Conservation (phyloP, 2,888 invertebrate genomes). For the Coelinius sp. region DNA sequence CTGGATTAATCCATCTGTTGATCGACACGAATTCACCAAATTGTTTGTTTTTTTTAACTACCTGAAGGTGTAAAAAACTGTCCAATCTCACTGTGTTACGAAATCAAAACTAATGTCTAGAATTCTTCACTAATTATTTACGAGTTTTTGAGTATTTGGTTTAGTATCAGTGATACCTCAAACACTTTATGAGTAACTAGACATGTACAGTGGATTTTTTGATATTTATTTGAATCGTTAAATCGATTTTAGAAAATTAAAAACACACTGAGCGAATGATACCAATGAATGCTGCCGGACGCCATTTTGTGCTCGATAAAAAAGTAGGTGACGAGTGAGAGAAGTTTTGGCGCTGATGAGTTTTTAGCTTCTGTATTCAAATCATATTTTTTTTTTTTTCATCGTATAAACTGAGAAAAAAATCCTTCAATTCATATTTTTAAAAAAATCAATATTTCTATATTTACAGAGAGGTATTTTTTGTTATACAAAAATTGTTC, state of each 20-base stretch:
- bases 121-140: neutral
- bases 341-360: constrained; percentile 3
- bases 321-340: neutral
- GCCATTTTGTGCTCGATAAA: constrained; percentile 8
- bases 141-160: neutral
- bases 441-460: constrained; percentile 11
- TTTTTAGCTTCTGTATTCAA: neutral
- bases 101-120: constrained; percentile 6
- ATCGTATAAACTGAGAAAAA: too few species aligned
- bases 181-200: neutral
- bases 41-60: neutral
- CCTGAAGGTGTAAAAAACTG: neutral
- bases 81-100: constrained; percentile 3
- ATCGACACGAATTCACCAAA: neutral
- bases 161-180: neutral
- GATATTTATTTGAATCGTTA: neutral
- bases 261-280: constrained; percentile 19
- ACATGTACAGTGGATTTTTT: neutral
- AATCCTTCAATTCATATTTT: too few species aligned
- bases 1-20: neutral
- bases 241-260: constrained; percentile 9
- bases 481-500: neutral
- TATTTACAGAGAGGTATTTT: constrained; percentile 15
- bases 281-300: neutral
- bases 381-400: neutral